Conservation (phyloP, 1,140 invertebrate genomes). For the Procambarus virginalis region DNA sequence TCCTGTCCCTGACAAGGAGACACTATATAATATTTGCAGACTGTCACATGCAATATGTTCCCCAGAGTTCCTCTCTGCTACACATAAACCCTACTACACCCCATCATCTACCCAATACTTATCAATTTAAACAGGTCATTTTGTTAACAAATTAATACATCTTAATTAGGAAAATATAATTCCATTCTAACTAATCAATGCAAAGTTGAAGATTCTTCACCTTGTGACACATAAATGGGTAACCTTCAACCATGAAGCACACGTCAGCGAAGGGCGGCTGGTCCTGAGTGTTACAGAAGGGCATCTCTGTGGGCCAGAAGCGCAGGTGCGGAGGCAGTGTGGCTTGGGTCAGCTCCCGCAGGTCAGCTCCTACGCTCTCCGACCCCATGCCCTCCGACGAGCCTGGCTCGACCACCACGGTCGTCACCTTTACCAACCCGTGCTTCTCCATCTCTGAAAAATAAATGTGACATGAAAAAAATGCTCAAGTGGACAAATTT, state of each 20-base stretch:
- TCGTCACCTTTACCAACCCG: slow-evolving; percentile 38
- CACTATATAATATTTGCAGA: too few relatives aligned
- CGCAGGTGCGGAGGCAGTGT: slow-evolving; percentile 74
- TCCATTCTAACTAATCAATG: too few relatives aligned
- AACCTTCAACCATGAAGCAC: slow-evolving; percentile 74
- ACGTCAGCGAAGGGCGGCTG: slow-evolving; percentile 74
- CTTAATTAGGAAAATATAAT: too few relatives aligned
- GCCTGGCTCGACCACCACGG: slow-evolving; percentile 45
- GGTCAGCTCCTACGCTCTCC: slow-evolving; percentile 73
- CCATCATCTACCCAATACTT: too few relatives aligned
- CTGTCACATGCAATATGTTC: too few relatives aligned
- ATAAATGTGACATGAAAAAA: background rate
- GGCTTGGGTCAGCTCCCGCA: slow-evolving; percentile 74
- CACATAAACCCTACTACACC: too few relatives aligned
- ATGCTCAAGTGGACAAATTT: too few relatives aligned
- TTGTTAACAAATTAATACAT: too few relatives aligned
- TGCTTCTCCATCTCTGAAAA: slow-evolving; percentile 47
- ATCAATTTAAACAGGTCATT: too few relatives aligned
- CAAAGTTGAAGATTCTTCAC: too few relatives aligned
- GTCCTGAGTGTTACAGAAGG: slow-evolving; percentile 73
- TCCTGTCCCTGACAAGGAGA: too few relatives aligned
- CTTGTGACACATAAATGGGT: slow-evolving; percentile 76
- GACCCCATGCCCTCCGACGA: slow-evolving; percentile 55
- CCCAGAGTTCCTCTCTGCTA: too few relatives aligned
- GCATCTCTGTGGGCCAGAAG: slow-evolving; percentile 73